Conservation (phyloP, 2,797 vertebrate species). For the Lutjanus campechanus region DNA sequence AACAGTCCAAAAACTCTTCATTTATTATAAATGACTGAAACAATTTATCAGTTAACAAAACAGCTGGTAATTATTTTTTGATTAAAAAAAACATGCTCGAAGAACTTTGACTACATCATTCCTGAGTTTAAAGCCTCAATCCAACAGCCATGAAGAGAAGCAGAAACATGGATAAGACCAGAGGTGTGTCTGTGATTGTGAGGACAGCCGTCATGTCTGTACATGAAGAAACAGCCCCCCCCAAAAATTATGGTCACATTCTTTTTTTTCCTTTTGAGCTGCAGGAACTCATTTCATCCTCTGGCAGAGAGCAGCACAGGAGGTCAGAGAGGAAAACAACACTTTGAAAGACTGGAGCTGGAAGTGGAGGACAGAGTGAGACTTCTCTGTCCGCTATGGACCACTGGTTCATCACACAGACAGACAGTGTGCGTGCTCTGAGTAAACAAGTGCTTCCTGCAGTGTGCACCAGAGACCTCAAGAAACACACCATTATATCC, state of each 20-base stretch:
- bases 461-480: background rate
- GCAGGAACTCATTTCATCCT: background rate
- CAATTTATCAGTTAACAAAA: no score
- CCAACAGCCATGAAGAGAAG: background rate
- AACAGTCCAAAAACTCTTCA: no score
- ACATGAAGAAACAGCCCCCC: no score
- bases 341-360: background rate
- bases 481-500: background rate
- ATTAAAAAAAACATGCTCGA: no score
- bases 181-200: background rate
- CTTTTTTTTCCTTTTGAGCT: background rate
- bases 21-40: no score
- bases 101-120: background rate
- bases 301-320: background rate
- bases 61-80: no score
- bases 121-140: background rate
- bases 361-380: background rate
- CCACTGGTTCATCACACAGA: conserved; percentile 9
- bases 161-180: background rate
- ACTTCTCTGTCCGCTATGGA: background rate
- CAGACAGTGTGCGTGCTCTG: background rate
- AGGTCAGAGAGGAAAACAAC: background rate
- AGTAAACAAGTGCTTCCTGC: background rate
- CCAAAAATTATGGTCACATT: background rate
- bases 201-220: background rate